Percentiles rank a stretch among this genome's conserved stretches.
Conservation (phyloP, 1,140 invertebrate genomes). For the Aphidius ervi region DNA sequence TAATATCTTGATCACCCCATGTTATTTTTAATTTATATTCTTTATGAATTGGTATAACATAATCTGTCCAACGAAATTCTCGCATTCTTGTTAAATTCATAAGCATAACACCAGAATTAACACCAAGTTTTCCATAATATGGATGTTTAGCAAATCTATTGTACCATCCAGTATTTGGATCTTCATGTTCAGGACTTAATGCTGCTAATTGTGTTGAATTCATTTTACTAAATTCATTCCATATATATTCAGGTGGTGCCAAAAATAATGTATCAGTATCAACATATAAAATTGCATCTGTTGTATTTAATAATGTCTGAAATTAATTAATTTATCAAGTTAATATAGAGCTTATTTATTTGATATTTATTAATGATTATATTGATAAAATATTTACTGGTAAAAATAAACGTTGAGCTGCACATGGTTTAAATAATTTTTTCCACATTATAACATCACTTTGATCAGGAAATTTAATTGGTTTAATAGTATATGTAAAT, state of each 20-base stretch:
- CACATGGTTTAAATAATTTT: slow-evolving; percentile 88
- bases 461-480: slow-evolving; percentile 73
- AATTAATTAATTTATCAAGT: slow-evolving; percentile 30
- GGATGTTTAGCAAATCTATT: slow-evolving; percentile 93
- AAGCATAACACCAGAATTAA: slow-evolving; percentile 95
- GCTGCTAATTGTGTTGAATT: slow-evolving; percentile 85
- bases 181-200: slow-evolving; percentile 84
- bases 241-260: slow-evolving; percentile 74
- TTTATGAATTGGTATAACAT: slow-evolving; percentile 79
- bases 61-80: slow-evolving; percentile 76
- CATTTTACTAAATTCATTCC: slow-evolving; percentile 79
- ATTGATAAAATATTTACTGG: slow-evolving; percentile 64
- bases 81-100: slow-evolving; percentile 94
- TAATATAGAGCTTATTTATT: slow-evolving; percentile 6
- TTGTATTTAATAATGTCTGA: slow-evolving; percentile 71
- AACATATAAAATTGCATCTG: slow-evolving; percentile 87
- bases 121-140: slow-evolving; percentile 84
- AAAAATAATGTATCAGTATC: slow-evolving; percentile 91
- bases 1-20: slow-evolving; percentile 97
- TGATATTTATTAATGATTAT: slow-evolving; percentile 6
- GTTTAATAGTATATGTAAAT: slow-evolving; percentile 70
- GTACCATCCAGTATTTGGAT: slow-evolving; percentile 90
- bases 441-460: slow-evolving; percentile 73
- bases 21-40: slow-evolving; percentile 84
- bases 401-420: slow-evolving; percentile 85